Base-by-base conservation (phyloP, 2,888 invertebrate genomes). In the Patella caerulea region DNA sequence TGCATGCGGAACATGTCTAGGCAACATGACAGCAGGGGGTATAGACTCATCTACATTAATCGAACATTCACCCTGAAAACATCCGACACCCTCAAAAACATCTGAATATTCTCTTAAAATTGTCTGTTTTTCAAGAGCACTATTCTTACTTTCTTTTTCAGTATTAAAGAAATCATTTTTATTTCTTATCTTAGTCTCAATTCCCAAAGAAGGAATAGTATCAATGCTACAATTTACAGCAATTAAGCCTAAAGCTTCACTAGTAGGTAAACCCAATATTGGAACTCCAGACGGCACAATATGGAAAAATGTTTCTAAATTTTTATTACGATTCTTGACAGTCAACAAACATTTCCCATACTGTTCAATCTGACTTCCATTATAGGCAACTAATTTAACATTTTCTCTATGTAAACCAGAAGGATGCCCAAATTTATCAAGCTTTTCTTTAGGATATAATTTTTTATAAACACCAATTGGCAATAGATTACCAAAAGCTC, bases 221-320 rank as follows among this genome's bases (percentile, higher is more conserved):
- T 65, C 65, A 65, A 65, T 65, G 12, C 5, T 65, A 65, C 65
- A 65, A n/a, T 65, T 65, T 19, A 65, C 24, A 65, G n/a, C 1
- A 65, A 65, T 65, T 19, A 65, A 19, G 19, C 19, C 65, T 65
- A 65, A 65, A 11, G 65, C n/a, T 12, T 65, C 65, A 65, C 65
- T 65, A 65, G 65, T 65, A 65, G 65, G 65, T 65, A 65, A 65
- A 65, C 19, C 65, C 24, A 65, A 65, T 65, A 65, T 65, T 19
- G 65, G 19, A 19, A 65, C 24, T 65, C 65, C 65, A 11, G 19
- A 65, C 5, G 65, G 65, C 24, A 65, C 65, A 65, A 19, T 65
- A 65, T 65, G 24, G 24, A 65, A 65, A 19, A 7, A 24, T 65
- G 65, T 24, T 19, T n/a, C 24, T 19, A 65, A 11, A 19, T n/a